Percentiles rank a stretch among this genome's conserved stretches.
These are phyloP conservation scores for Drosophila prolongata DNA, from an alignment of 2,888 invertebrate genomes.

Conservation along the genomic window DNA sequence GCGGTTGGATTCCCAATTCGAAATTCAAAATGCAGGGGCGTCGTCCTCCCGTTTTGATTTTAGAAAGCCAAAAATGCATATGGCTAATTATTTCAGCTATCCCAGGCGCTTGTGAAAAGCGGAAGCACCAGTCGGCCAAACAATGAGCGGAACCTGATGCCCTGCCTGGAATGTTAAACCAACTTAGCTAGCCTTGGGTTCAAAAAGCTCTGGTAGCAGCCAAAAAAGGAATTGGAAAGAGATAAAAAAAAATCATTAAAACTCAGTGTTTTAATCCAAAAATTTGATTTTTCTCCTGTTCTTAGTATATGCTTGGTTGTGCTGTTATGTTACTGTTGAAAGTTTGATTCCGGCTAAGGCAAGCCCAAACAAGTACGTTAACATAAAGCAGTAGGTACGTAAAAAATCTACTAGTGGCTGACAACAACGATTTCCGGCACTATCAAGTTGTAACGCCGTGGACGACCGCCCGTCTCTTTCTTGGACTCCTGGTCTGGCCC, in stretches of 20 bases:
- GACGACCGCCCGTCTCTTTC: background rate
- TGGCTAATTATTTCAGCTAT: constrained; percentile 44
- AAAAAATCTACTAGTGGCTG: background rate
- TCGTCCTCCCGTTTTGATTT: constrained; percentile 37
- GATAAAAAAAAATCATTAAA: too few relatives aligned
- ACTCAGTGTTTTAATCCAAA: too few relatives aligned
- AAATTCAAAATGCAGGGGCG: constrained; percentile 44
- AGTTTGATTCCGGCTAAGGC: constrained; percentile 13
- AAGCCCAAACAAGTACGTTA: constrained; percentile 18
- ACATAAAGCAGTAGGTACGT: constrained; percentile 21
- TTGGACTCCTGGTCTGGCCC: constrained; percentile 7
- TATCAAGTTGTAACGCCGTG: constrained; percentile 18
- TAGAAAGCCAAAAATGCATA: constrained; percentile 40
- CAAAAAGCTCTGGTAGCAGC: background rate
- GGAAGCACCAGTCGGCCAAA: constrained; percentile 34
- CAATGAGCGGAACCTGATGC: constrained; percentile 34
- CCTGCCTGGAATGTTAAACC: constrained; percentile 7
- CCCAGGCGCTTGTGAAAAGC: constrained; percentile 40
- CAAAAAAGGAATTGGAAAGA: background rate
- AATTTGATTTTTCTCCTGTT: too few relatives aligned
- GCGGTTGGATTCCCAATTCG: constrained; percentile 13
- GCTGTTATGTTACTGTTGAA: background rate
- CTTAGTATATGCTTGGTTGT: too few relatives aligned
- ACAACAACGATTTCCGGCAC: constrained; percentile 45
- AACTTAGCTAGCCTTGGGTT: background rate